phyloP scores from a whole-genome alignment of 2,888 invertebrate genomes.

The Dyspetes luteomarginatus region DNA sequence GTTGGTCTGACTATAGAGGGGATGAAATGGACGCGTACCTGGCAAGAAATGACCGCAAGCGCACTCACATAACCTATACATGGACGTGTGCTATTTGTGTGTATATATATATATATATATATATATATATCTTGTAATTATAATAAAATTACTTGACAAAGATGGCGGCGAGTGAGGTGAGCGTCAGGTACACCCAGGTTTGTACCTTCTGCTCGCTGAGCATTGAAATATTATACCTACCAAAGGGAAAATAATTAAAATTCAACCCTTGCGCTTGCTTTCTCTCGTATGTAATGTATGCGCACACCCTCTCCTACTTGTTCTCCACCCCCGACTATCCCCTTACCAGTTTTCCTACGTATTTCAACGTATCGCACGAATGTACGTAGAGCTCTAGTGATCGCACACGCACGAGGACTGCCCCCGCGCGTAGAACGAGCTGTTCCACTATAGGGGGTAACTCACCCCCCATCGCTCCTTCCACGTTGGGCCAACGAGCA shows the following conservation, averaged over 20 bases:
- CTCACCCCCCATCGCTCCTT: constrained; percentile 23
- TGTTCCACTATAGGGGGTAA: constrained; percentile 32
- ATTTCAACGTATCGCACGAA: constrained; percentile 67
- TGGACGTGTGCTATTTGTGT: too few species aligned
- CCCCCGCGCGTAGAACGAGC: constrained; percentile 14
- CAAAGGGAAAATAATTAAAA: constrained; percentile 84
- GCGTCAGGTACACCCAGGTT: constrained; percentile 75
- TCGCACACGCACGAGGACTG: constrained; percentile 25
- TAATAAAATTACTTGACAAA: constrained; percentile 83
- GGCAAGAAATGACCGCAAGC: constrained; percentile 80
- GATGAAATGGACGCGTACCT: constrained; percentile 52
- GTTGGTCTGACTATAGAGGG: constrained; percentile 49
- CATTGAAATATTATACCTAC: constrained; percentile 84
- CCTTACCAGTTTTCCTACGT: constrained; percentile 15
- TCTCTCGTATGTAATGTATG: constrained; percentile 53
- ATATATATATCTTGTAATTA: constrained; percentile 79
- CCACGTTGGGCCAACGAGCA: constrained; percentile 58
- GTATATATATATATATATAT: constrained; percentile 58
- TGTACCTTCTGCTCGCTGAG: constrained; percentile 72
- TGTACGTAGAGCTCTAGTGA: constrained; percentile 40
- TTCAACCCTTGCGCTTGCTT: constrained; percentile 82
- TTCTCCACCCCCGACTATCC: constrained; percentile 25
- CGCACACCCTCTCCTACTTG: constrained; percentile 24
- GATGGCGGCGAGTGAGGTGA: constrained; percentile 80
- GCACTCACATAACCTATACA: constrained; percentile 69